Evolutionary conservation across 2,888 invertebrate genomes (phyloP).

Genomic region (Sialis fuliginosa): DNA sequence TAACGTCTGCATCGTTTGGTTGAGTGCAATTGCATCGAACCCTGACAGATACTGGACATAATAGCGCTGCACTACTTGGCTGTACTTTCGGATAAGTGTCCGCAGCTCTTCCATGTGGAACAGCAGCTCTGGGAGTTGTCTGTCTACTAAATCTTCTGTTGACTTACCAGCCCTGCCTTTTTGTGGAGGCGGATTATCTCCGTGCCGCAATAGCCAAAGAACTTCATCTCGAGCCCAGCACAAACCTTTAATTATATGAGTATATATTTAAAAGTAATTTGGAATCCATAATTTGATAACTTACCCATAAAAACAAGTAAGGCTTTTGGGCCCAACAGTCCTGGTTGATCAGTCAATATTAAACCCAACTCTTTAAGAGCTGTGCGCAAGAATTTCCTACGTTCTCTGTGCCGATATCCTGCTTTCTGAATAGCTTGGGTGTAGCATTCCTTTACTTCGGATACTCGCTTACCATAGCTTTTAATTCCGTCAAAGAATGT

Average conservation of each 20-base stretch:
- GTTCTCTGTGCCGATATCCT: conserved; percentile 80
- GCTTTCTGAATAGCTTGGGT: conserved; percentile 80
- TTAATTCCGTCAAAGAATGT: conserved; percentile 89
- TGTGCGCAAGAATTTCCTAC: conserved; percentile 88
- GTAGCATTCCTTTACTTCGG: conserved; percentile 92
- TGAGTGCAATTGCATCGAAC: conserved; percentile 85
- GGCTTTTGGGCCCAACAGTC: conserved; percentile 92
- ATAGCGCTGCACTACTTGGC: conserved; percentile 92
- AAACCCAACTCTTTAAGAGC: conserved; percentile 88
- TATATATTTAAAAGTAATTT: too few relatives aligned
- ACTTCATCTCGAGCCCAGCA: conserved; percentile 95
- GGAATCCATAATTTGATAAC: too few relatives aligned
- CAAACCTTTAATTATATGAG: conserved; percentile 28
- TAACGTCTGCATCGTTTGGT: conserved; percentile 64
- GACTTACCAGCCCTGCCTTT: conserved; percentile 52
- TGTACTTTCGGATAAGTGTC: conserved; percentile 86
- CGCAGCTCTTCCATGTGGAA: conserved; percentile 97
- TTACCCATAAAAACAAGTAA: conserved; percentile 80
- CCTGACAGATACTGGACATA: conserved; percentile 94
- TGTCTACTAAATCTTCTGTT: conserved; percentile 85
- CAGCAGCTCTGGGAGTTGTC: conserved; percentile 89
- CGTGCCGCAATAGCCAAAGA: conserved; percentile 88
- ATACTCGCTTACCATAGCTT: conserved; percentile 79
- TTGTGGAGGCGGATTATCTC: conserved; percentile 81
- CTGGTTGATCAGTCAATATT: conserved; percentile 95